phyloP scores from a whole-genome alignment of 2,888 invertebrate genomes.

The Acleris emargana region DNA sequence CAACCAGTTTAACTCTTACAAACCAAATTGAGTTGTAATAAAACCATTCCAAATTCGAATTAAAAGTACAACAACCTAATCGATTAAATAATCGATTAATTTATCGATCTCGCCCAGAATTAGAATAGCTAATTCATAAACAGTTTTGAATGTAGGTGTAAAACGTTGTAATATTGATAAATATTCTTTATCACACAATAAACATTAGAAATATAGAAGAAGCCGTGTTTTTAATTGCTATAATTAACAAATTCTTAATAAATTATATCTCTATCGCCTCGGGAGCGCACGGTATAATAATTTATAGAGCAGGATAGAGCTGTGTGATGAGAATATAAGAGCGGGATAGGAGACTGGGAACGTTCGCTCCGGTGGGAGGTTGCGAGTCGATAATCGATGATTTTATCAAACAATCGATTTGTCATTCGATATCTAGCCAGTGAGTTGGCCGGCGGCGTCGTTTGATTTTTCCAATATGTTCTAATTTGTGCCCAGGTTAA shows the following conservation, averaged over 20 bases:
- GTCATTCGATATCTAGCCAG: conserved; percentile 39
- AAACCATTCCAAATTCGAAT: conserved; percentile 36
- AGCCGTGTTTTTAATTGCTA: conserved; percentile 40
- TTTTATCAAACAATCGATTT: conserved; percentile 42
- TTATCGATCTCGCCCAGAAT: conserved; percentile 60
- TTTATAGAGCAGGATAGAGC: conserved; percentile 32
- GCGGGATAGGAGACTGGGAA: conserved; percentile 34
- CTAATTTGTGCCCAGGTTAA: conserved; percentile 27
- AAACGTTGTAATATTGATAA: conserved; percentile 37
- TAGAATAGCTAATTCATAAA: conserved; percentile 42
- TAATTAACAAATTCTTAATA: conserved; percentile 41
- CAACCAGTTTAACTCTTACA: conserved; percentile 20
- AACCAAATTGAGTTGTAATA: conserved; percentile 33
- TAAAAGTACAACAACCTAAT: conserved; percentile 42
- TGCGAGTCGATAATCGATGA: conserved; percentile 38
- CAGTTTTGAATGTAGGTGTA: conserved; percentile 35
- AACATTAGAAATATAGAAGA: conserved; percentile 37
- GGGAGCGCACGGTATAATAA: conserved; percentile 37
- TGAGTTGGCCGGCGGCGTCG: conserved; percentile 34
- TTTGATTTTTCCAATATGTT: conserved; percentile 36
- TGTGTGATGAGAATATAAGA: conserved; percentile 18
- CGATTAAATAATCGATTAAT: conserved; percentile 61
- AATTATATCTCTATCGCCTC: conserved; percentile 40
- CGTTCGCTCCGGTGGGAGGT: conserved; percentile 33
- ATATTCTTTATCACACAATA: conserved; percentile 37